Evolutionary conservation across 30 jellyfish, hydroid and myxozoan genomes (phyloP), one percentile per base, ranked within the genome.

Genomic region (Mastigias papua): DNA sequence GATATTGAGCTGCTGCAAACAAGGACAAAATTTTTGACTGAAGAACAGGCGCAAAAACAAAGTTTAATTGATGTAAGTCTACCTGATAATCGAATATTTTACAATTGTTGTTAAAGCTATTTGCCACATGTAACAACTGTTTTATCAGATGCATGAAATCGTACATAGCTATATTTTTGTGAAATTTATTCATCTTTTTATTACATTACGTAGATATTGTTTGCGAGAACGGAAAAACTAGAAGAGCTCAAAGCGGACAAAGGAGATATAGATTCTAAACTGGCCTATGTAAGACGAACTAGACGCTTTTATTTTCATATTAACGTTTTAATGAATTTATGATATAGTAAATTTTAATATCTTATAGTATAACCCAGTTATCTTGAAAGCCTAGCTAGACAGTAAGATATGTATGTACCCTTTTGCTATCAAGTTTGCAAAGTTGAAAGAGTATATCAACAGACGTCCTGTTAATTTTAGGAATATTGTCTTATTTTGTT

Each of bases 201-300:
- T 42, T 16, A 68, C 16, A 1, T 46, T 46, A 16, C 60, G 65
- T 34, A 82, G 92, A 16, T 69, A 20, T 49, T 82, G 71, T 67
- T 5, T 32, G 48, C 69, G 1, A 16, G 15, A 58, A 67, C 78
- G 0, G 76, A 50, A 35, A 82, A 82, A 16, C 92, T 82, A 7
- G 70, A 82, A 67, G 92, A 82, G 49, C 9, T 69, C 46, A 82
- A 82, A 68, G 57, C 73, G 23, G 90, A 80, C 62, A 80, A 80
- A 65, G 70, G 25, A 17, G 90, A 65, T 29, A n/a, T 65, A 7
- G 57, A 60, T 20, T 11, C 27, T 23, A 82, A 80, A 49, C 90
- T 80, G 16, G 21, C 80, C 7, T 13, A 50, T 1, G 80, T 78
- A 33, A 57, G 80, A 37, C 11, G 70, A 20, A 8, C 60, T 46